Percentiles rank a stretch among this genome's conserved stretches.
phyloP scores from a whole-genome alignment of 2,797 vertebrate species.

The Phataginus tricuspis region DNA sequence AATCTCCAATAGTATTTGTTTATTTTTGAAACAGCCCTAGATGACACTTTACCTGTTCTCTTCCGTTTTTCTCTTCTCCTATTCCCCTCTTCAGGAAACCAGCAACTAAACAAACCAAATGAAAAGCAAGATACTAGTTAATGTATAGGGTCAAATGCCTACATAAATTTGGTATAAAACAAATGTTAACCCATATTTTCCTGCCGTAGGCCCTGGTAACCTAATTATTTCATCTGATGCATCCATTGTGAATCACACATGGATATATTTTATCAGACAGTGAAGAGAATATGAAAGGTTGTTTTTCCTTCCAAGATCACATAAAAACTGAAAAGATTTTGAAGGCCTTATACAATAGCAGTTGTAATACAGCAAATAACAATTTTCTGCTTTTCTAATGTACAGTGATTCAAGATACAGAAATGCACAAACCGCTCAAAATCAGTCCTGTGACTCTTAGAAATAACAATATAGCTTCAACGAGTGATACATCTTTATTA shows the following conservation, averaged over 20 bases:
- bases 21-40: conserved; percentile 31
- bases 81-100: not conserved
- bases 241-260: conserved; percentile 15
- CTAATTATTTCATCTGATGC: not conserved
- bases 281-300: conserved; percentile 39
- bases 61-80: conserved; percentile 39
- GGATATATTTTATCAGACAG: conserved; percentile 55
- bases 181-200: conserved; percentile 29
- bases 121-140: conserved; percentile 21
- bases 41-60: not conserved
- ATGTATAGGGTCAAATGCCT: not conserved
- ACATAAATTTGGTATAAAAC: conserved; percentile 8
- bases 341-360: conserved; percentile 55
- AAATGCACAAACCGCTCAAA: conserved; percentile 58
- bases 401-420: conserved; percentile 31
- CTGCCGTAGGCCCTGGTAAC: not conserved
- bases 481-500: not conserved
- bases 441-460: not conserved
- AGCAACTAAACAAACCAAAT: not conserved
- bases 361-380: conserved; percentile 21
- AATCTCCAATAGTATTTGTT: conserved; percentile 12
- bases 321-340: conserved; percentile 40
- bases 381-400: conserved; percentile 53
- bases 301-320: conserved; percentile 60
- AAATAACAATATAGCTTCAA: conserved; percentile 44